Conservation (phyloP, 1,140 invertebrate genomes). For the Zaprionus camerounensis region DNA sequence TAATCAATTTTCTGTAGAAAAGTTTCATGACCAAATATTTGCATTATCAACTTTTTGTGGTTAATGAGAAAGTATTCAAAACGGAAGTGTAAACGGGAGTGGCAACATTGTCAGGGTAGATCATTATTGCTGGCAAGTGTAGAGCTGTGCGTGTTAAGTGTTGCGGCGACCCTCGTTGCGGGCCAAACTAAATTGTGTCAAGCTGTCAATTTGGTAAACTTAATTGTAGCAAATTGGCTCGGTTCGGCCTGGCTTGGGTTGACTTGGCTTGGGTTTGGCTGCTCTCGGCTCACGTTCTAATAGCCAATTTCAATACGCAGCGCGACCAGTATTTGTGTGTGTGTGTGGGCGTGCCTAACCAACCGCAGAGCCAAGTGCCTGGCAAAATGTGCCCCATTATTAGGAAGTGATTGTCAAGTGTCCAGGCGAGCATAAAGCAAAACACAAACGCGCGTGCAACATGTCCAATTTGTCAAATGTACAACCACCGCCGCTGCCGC, state of each 20-base stretch:
- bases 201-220: conserved; percentile 23
- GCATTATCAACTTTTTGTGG: not conserved
- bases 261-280: conserved; percentile 12
- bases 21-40: not conserved
- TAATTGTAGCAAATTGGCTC: conserved; percentile 62
- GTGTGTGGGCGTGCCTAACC: conserved; percentile 11
- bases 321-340: not conserved
- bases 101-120: not conserved
- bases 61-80: not conserved
- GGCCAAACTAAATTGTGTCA: conserved; percentile 30
- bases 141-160: not conserved
- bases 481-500: conserved; percentile 24
- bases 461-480: conserved; percentile 66
- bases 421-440: conserved; percentile 26
- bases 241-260: conserved; percentile 29
- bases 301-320: conserved; percentile 35
- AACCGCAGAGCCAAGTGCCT: conserved; percentile 3
- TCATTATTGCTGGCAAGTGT: not conserved
- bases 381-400: conserved; percentile 53
- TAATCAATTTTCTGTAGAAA: conserved; percentile 2
- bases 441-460: conserved; percentile 38
- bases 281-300: conserved; percentile 17
- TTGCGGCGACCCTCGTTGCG: conserved; percentile 2
- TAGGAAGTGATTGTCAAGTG: conserved; percentile 32
- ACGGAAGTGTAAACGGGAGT: not conserved